Evolutionary conservation across 1,140 invertebrate genomes (phyloP).

Genomic region (Heliconius hermathena): DNA sequence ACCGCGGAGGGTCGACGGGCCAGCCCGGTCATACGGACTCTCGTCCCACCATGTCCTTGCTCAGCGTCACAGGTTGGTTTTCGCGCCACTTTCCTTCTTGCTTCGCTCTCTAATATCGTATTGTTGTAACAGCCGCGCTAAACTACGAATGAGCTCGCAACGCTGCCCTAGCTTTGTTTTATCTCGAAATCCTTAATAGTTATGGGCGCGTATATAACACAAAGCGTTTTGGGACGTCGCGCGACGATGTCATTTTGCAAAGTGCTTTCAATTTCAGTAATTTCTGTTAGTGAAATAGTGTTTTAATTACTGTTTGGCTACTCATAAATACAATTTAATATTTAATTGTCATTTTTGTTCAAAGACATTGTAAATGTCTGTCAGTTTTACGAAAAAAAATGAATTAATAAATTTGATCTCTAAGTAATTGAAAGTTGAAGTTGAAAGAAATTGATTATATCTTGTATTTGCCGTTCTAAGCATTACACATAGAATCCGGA

Average conservation of each 20-base stretch:
- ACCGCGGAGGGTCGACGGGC: constrained; percentile 77
- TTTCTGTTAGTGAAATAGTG: not conserved
- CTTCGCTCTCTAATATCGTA: not conserved
- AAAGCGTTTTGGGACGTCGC: constrained; percentile 14
- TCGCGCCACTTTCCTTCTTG: constrained; percentile 47
- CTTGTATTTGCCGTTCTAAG: not conserved
- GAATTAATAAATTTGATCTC: not conserved
- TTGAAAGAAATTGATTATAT: no score
- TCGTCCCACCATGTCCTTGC: constrained; percentile 80
- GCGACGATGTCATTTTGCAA: constrained; percentile 4
- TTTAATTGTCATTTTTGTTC: no score
- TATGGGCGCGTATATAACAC: constrained; percentile 49
- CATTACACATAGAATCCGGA: not conserved
- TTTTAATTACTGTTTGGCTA: not conserved
- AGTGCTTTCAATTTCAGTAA: constrained; percentile 15
- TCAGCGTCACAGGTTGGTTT: constrained; percentile 80
- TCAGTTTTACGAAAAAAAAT: not conserved
- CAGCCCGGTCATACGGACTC: constrained; percentile 63
- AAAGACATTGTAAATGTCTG: not conserved
- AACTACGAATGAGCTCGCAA: not conserved
- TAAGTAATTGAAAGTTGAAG: no score
- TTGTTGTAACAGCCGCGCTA: not conserved
- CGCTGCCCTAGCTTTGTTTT: constrained; percentile 27
- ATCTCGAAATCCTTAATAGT: constrained; percentile 53
- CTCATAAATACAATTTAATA: not conserved